phyloP scores from a whole-genome alignment of 2,888 invertebrate species.

The Cosmia trapezina region DNA sequence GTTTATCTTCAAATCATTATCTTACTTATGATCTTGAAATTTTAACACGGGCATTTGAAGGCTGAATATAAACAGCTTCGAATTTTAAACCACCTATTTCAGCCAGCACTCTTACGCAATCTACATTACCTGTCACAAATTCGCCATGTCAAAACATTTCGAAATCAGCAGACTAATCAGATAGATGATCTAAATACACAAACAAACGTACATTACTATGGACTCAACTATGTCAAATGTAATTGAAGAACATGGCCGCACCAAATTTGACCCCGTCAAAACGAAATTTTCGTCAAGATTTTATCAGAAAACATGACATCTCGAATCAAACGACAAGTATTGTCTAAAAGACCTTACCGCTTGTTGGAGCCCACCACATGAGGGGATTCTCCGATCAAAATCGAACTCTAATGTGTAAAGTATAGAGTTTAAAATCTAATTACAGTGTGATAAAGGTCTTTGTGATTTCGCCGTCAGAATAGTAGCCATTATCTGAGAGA shows the following conservation, averaged over 20 bases:
- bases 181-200: constrained; percentile 78
- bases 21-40: constrained; percentile 47
- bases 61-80: constrained; percentile 33
- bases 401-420: constrained; percentile 55
- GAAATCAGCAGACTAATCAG: constrained; percentile 75
- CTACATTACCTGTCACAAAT: constrained; percentile 58
- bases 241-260: constrained; percentile 84
- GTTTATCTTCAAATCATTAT: constrained; percentile 52
- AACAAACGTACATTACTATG: constrained; percentile 71
- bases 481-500: constrained; percentile 88
- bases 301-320: constrained; percentile 87
- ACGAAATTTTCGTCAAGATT: constrained; percentile 87
- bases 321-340: constrained; percentile 88
- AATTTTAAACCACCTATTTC: constrained; percentile 42
- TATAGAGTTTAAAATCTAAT: constrained; percentile 57
- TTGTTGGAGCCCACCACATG: constrained; percentile 68
- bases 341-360: constrained; percentile 82
- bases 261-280: constrained; percentile 86
- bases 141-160: constrained; percentile 73
- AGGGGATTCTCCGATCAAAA: constrained; percentile 41
- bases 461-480: constrained; percentile 78
- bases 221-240: constrained; percentile 84
- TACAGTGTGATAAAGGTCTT: constrained; percentile 60
- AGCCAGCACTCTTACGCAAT: constrained; percentile 55
- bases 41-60: constrained; percentile 53